phyloP scores from a whole-genome alignment of 2,113 vertebrate species.

The Numida meleagris region DNA sequence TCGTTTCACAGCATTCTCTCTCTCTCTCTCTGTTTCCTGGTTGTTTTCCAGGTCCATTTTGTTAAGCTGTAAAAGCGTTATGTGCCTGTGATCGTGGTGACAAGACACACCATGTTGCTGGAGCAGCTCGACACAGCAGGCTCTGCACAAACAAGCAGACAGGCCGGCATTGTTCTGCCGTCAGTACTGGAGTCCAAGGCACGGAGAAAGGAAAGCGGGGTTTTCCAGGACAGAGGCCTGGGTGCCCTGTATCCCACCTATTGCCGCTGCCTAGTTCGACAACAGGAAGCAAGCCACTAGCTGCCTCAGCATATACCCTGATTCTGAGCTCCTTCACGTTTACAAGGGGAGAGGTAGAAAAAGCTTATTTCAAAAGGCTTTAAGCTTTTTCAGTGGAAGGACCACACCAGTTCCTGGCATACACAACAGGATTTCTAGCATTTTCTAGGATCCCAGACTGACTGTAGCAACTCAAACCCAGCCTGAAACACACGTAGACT shows the following conservation, averaged over 20 bases:
- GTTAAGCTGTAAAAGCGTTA: constrained; percentile 4
- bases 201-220: not conserved
- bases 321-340: not conserved
- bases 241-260: not conserved
- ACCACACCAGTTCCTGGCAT: not conserved
- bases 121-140: not conserved
- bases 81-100: constrained; percentile 34
- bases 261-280: not conserved
- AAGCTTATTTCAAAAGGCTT: not conserved
- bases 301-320: not conserved
- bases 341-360: fast-evolving
- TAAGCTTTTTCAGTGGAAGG: fast-evolving
- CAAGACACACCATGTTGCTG: not conserved
- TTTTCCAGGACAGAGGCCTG: not conserved
- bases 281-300: not conserved
- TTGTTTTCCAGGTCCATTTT: constrained; percentile 39
- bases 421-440: not conserved
- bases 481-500: constrained; percentile 11
- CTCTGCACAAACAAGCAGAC: not conserved
- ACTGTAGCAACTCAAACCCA: not conserved
- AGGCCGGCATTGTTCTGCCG: constrained; percentile 4
- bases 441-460: not conserved
- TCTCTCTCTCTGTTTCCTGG: not conserved
- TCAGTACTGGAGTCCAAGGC: not conserved
- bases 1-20: constrained; percentile 5